Percentiles rank a stretch among this genome's conserved stretches.
Evolutionary conservation across 1,140 invertebrate genomes (phyloP).

Genomic region (Drosophila quadrilineata): DNA sequence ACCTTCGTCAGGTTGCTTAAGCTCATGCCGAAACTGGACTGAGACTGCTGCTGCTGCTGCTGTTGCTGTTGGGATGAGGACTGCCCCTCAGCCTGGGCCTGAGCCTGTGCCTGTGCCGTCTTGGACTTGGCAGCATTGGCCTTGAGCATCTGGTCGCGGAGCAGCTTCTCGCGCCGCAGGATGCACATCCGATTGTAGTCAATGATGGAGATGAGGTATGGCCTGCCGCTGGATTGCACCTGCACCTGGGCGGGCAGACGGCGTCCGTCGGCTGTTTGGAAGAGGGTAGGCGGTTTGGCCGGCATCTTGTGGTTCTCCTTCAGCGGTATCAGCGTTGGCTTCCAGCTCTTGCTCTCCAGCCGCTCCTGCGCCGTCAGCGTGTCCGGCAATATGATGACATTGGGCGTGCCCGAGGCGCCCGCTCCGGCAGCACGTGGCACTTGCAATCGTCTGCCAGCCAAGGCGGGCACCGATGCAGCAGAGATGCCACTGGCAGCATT

Average conservation of each 20-base stretch:
- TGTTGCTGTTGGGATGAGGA: slow-evolving; percentile 2
- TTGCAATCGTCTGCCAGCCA: slow-evolving; percentile 37
- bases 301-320: slow-evolving; percentile 81
- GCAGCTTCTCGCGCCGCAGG: slow-evolving; percentile 84
- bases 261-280: slow-evolving; percentile 83
- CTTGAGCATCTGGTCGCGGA: slow-evolving; percentile 83
- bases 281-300: slow-evolving; percentile 82
- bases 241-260: slow-evolving; percentile 83
- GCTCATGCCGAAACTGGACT: slow-evolving; percentile 12
- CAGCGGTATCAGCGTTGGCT: slow-evolving; percentile 86
- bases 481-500: slow-evolving; percentile 20
- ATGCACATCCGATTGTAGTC: slow-evolving; percentile 88
- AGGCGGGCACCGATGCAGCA: not conserved
- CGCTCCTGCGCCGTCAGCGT: slow-evolving; percentile 69
- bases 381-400: slow-evolving; percentile 75
- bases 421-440: slow-evolving; percentile 40
- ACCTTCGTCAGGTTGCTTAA: slow-evolving; percentile 33
- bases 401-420: slow-evolving; percentile 63
- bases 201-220: slow-evolving; percentile 86
- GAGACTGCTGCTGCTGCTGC: slow-evolving; percentile 23
- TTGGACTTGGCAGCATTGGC: slow-evolving; percentile 61
- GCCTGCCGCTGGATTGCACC: slow-evolving; percentile 85
- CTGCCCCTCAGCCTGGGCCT: slow-evolving; percentile 30
- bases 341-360: slow-evolving; percentile 84
- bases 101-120: slow-evolving; percentile 16